phyloP scores from a whole-genome alignment of 2,888 invertebrate genomes.

The Gnatocerus cornutus region DNA sequence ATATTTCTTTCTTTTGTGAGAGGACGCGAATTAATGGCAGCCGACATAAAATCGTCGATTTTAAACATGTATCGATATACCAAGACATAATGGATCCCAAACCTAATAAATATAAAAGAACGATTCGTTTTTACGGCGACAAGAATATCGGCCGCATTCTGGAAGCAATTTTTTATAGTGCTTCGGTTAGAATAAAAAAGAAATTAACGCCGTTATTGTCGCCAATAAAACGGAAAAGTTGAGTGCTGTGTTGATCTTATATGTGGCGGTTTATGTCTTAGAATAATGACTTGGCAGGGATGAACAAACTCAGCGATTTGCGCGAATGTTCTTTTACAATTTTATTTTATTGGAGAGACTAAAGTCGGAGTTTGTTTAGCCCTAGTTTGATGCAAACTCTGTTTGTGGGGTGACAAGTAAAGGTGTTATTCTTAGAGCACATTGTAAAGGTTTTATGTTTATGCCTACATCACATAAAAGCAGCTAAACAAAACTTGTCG shows the following conservation, averaged over 20 bases:
- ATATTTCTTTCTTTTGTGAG: constrained; percentile 58
- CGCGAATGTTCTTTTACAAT: not conserved
- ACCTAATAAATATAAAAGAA: constrained; percentile 47
- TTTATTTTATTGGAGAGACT: not conserved
- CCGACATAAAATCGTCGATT: constrained; percentile 34
- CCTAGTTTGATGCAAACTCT: constrained; percentile 32
- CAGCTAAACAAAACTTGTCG: constrained; percentile 53
- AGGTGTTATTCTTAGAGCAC: constrained; percentile 49
- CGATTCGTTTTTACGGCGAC: constrained; percentile 51
- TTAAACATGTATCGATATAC: constrained; percentile 38
- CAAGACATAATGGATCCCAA: constrained; percentile 44
- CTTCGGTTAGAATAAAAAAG: constrained; percentile 58
- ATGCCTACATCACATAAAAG: constrained; percentile 53
- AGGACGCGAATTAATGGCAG: constrained; percentile 43
- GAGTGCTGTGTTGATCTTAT: constrained; percentile 62
- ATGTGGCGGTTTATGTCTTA: constrained; percentile 54
- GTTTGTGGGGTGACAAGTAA: constrained; percentile 32
- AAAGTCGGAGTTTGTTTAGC: constrained; percentile 4
- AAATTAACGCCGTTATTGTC: constrained; percentile 59
- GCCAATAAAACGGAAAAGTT: constrained; percentile 60
- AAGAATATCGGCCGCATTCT: constrained; percentile 49
- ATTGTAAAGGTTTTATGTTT: constrained; percentile 54
- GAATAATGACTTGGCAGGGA: constrained; percentile 36
- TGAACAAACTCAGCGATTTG: constrained; percentile 20
- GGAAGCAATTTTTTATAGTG: constrained; percentile 57